Percentiles rank a stretch among this genome's conserved stretches.
Conservation (phyloP, 2,888 invertebrate genomes). For the Orchestes rusci region DNA sequence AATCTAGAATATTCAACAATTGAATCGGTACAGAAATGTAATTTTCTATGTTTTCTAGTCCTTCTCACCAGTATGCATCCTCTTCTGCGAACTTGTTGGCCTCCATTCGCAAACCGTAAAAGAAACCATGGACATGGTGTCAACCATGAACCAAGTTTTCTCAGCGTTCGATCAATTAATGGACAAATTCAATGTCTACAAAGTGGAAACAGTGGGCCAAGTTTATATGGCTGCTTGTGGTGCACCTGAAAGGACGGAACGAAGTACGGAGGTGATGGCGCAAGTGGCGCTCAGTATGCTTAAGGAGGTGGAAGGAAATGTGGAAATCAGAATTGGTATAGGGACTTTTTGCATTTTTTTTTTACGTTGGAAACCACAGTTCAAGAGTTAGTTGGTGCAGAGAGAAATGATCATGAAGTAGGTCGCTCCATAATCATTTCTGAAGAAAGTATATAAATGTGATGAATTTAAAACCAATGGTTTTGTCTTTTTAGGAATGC, state of each 20-base stretch:
- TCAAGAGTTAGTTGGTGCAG: no score
- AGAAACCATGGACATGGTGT: constrained; percentile 66
- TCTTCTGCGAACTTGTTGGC: constrained; percentile 64
- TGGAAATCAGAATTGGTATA: constrained; percentile 59
- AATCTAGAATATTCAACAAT: not conserved
- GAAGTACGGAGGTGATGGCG: constrained; percentile 70
- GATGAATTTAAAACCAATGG: no score
- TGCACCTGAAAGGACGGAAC: constrained; percentile 64
- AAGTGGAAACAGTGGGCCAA: constrained; percentile 86
- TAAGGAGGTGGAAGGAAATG: constrained; percentile 48
- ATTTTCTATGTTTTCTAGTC: constrained; percentile 45
- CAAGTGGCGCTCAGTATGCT: constrained; percentile 68
- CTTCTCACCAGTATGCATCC: constrained; percentile 65
- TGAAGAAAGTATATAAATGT: no score
- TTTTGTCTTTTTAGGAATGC: constrained; percentile 52
- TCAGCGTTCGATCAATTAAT: constrained; percentile 74
- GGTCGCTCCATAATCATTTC: no score
- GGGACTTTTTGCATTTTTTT: no score
- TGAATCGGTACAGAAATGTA: not conserved
- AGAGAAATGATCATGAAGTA: no score
- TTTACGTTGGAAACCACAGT: no score
- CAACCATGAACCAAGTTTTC: constrained; percentile 76
- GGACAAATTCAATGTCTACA: constrained; percentile 76
- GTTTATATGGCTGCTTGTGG: constrained; percentile 88
- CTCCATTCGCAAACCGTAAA: constrained; percentile 51